Evolutionary conservation across 2,888 invertebrate species (phyloP).

Genomic region (Pristionchus japonicus): DNA sequence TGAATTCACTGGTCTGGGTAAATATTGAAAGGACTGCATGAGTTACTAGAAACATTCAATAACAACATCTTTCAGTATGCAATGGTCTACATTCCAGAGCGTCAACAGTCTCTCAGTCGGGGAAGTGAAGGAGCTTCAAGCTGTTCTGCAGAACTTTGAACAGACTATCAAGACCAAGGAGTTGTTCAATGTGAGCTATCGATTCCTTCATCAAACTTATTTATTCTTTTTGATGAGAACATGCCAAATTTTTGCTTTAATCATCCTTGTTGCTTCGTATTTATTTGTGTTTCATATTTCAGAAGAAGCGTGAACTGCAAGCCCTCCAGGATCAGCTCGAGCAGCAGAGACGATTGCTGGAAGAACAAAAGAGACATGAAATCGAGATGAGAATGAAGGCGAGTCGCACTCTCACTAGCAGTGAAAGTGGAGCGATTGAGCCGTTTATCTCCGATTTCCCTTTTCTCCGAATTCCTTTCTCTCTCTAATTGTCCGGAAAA

Average conservation of each 20-base stretch:
- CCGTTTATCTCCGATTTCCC: not conserved
- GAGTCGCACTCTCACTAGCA: not conserved
- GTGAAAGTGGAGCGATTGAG: slow-evolving; percentile 28
- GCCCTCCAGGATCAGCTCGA: slow-evolving; percentile 60
- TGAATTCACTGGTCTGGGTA: too few species aligned
- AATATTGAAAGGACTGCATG: too few species aligned
- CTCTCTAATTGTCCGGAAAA: not conserved
- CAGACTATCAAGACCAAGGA: slow-evolving; percentile 64
- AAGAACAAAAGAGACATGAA: slow-evolving; percentile 57
- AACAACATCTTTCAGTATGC: too few species aligned
- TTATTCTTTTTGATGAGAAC: not conserved
- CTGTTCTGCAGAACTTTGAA: slow-evolving; percentile 60
- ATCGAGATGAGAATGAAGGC: slow-evolving; percentile 58
- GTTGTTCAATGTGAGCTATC: slow-evolving; percentile 49
- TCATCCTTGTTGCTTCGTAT: too few species aligned
- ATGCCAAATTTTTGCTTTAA: not conserved
- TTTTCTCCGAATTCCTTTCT: not conserved
- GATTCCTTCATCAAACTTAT: too few species aligned
- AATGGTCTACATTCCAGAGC: slow-evolving; percentile 46
- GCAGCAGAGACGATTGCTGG: slow-evolving; percentile 59
- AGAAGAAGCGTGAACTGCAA: slow-evolving; percentile 49
- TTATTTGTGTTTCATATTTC: not conserved
- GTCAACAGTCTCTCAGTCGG: slow-evolving; percentile 41
- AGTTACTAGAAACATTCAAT: too few species aligned
- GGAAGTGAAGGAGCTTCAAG: slow-evolving; percentile 59